These are phyloP conservation scores for Anarrhichthys ocellatus DNA, from an alignment of 2,113 vertebrate genomes.

Conservation along the genomic window DNA sequence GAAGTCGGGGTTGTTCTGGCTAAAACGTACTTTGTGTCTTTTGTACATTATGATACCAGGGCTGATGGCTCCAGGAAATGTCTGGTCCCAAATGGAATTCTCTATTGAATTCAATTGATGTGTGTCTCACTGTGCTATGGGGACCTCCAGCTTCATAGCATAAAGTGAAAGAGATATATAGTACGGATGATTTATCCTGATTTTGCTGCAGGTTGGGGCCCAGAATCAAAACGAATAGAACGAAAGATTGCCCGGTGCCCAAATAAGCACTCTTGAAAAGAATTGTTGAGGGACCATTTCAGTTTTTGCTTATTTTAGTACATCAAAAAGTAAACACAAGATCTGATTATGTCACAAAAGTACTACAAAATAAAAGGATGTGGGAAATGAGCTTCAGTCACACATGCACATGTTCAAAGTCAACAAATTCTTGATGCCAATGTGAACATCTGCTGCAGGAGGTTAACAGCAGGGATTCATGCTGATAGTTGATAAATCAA, in stretches of 20 bases:
- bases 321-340: constrained; percentile 1
- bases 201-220: constrained; percentile 32
- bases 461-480: constrained; percentile 27
- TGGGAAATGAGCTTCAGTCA: neutral
- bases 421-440: constrained; percentile 15
- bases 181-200: constrained; percentile 46
- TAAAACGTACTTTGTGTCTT: constrained; percentile 50
- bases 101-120: constrained; percentile 63
- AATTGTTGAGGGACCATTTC: neutral
- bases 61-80: constrained; percentile 65
- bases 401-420: constrained; percentile 1
- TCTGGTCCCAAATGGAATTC: constrained; percentile 66
- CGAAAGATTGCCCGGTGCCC: neutral
- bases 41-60: constrained; percentile 54
- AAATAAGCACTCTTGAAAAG: constrained; percentile 2
- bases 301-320: neutral
- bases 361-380: neutral
- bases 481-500: constrained; percentile 38
- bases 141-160: constrained; percentile 48
- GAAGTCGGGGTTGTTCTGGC: constrained; percentile 70
- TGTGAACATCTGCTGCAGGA: constrained; percentile 41
- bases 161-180: constrained; percentile 48
- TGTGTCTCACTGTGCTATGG: constrained; percentile 46
- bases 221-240: constrained; percentile 23
- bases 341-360: constrained; percentile 12